phyloP scores from a whole-genome alignment of 2,888 invertebrate species.

The Elysia crispata region DNA sequence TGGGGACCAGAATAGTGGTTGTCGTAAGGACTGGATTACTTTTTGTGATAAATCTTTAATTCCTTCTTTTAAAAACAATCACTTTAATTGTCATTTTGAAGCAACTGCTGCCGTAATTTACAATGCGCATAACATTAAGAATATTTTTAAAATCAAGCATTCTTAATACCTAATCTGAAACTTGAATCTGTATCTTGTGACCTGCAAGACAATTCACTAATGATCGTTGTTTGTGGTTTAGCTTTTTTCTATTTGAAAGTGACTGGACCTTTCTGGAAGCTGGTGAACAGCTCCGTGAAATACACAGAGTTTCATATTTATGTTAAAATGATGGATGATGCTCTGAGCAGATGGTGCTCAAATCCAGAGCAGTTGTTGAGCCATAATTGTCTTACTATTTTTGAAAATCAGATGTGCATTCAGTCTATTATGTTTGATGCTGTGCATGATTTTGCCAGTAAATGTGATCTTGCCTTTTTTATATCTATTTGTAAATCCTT shows the following conservation, averaged over 20 bases:
- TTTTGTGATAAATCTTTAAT: conserved; percentile 1
- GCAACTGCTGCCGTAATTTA: conserved; percentile 23
- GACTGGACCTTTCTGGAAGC: background rate
- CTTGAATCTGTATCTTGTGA: conserved; percentile 6
- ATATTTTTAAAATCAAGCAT: conserved; percentile 17
- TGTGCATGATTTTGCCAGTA: too few species aligned
- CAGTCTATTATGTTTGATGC: too few species aligned
- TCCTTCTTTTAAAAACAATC: conserved; percentile 15
- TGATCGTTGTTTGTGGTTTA: background rate
- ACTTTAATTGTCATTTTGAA: conserved; percentile 22
- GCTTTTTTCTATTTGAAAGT: background rate
- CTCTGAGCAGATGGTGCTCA: background rate
- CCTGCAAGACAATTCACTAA: background rate
- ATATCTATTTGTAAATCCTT: background rate
- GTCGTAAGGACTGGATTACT: background rate
- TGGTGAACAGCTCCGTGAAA: background rate
- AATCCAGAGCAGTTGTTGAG: background rate
- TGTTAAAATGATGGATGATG: background rate
- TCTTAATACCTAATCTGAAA: conserved; percentile 3
- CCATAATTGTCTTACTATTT: background rate
- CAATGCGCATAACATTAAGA: background rate
- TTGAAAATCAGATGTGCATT: background rate
- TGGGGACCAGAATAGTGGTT: conserved; percentile 28
- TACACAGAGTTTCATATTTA: conserved; percentile 23
- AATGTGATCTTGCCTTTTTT: too few species aligned